phyloP scores from a whole-genome alignment of 2,888 invertebrate species.

The Stegana nigrithorax region DNA sequence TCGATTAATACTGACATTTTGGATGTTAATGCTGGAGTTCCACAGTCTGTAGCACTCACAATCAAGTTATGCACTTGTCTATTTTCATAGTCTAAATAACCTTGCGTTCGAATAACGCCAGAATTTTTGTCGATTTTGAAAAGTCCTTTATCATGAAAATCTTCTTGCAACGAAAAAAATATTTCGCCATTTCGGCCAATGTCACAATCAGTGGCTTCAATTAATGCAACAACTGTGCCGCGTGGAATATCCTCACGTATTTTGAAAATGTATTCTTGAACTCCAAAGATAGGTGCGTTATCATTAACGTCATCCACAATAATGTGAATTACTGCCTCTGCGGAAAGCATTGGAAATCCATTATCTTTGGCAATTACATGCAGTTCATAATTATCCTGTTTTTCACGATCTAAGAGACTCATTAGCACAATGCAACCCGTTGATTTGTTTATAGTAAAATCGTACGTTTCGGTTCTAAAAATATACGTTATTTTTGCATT shows the following conservation, averaged over 20 bases:
- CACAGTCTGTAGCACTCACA: constrained; percentile 87
- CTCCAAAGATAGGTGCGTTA: constrained; percentile 85
- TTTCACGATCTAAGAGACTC: constrained; percentile 85
- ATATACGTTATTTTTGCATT: constrained; percentile 83
- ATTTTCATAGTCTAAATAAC: constrained; percentile 87
- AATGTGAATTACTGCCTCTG: constrained; percentile 85
- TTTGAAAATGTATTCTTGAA: constrained; percentile 81
- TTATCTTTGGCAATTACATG: constrained; percentile 84
- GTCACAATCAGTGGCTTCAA: constrained; percentile 87
- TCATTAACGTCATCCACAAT: constrained; percentile 92
- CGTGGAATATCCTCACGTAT: constrained; percentile 91
- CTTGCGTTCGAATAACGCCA: constrained; percentile 85
- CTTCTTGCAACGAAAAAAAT: constrained; percentile 81
- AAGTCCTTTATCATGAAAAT: constrained; percentile 43
- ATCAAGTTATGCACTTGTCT: constrained; percentile 89
- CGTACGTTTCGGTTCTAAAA: constrained; percentile 79
- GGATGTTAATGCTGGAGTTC: constrained; percentile 82
- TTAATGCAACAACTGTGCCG: constrained; percentile 87
- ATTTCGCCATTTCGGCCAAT: constrained; percentile 84
- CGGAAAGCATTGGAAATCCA: constrained; percentile 75
- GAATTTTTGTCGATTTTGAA: constrained; percentile 88
- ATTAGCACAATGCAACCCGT: constrained; percentile 83
- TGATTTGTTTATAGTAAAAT: constrained; percentile 82
- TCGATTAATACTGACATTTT: constrained; percentile 86
- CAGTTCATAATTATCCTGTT: constrained; percentile 82